Conservation (phyloP, 2,888 invertebrate species). For the Pristionchus maxplancki region DNA sequence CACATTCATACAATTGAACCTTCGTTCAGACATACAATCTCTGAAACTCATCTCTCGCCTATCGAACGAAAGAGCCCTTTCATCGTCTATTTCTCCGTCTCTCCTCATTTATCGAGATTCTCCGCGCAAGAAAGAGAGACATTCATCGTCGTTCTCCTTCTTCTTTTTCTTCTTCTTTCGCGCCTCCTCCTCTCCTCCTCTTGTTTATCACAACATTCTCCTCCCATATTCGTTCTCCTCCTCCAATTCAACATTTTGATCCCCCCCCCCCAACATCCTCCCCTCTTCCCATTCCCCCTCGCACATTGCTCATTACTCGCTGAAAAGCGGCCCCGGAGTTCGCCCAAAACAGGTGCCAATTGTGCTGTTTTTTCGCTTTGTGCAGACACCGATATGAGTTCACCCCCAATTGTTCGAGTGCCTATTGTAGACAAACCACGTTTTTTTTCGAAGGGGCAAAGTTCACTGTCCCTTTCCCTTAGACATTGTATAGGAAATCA, state of each 20-base stretch:
- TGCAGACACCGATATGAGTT: background rate
- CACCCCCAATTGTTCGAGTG: background rate
- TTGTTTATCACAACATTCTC: conserved; percentile 14
- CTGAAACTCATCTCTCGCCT: background rate
- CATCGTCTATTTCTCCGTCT: background rate
- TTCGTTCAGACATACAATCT: background rate
- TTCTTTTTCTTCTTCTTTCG: conserved; percentile 1
- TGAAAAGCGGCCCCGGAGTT: background rate
- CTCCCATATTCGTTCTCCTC: background rate
- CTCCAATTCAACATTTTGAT: conserved; percentile 7
- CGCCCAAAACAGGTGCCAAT: background rate
- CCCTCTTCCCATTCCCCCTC: background rate
- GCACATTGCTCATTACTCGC: background rate
- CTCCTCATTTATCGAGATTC: background rate
- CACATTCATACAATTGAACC: no score
- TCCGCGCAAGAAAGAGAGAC: background rate
- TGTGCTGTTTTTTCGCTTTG: background rate
- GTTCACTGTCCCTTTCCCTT: background rate
- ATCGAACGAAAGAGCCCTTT: background rate
- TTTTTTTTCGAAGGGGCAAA: background rate
- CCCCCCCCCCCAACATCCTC: background rate
- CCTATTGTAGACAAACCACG: background rate
- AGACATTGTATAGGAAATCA: no score
- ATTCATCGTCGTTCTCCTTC: background rate
- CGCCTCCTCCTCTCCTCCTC: background rate